phyloP scores from a whole-genome alignment of 2,888 invertebrate species.

The Eutolmus rufibarbis region DNA sequence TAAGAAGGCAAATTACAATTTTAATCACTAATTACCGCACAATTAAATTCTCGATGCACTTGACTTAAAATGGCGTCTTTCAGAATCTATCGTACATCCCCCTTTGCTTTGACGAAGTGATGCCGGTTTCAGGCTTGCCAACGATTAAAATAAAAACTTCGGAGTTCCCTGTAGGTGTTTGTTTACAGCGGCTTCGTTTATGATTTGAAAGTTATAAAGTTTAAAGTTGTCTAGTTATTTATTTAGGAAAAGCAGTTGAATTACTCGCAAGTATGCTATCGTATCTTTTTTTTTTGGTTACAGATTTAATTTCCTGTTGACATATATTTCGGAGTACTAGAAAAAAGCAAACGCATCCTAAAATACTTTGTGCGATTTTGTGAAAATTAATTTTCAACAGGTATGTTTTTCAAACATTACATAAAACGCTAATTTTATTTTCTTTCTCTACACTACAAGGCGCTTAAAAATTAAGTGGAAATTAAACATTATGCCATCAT shows the following conservation, averaged over 20 bases:
- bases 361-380: too few relatives aligned
- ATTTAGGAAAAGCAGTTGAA: too few relatives aligned
- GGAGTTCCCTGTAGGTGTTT: not conserved
- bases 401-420: too few relatives aligned
- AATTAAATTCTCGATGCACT: not conserved
- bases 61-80: not conserved
- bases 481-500: too few relatives aligned
- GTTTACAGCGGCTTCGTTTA: not conserved
- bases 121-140: not conserved
- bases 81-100: not conserved
- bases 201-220: not conserved
- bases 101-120: not conserved
- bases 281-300: not conserved
- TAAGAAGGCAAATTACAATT: not conserved
- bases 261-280: not conserved
- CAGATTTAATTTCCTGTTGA: not conserved
- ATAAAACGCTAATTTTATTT: too few relatives aligned
- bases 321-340: not conserved
- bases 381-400: too few relatives aligned
- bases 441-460: too few relatives aligned
- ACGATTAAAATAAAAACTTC: not conserved
- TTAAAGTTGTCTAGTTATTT: too few relatives aligned
- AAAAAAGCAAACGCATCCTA: not conserved
- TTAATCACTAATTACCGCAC: not conserved
- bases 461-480: too few relatives aligned